A percentile compares a stretch with the other conserved stretches of the same genome.
Evolutionary conservation across 1,140 invertebrate species (phyloP).

Genomic region (Cyphomyrmex costatus): DNA sequence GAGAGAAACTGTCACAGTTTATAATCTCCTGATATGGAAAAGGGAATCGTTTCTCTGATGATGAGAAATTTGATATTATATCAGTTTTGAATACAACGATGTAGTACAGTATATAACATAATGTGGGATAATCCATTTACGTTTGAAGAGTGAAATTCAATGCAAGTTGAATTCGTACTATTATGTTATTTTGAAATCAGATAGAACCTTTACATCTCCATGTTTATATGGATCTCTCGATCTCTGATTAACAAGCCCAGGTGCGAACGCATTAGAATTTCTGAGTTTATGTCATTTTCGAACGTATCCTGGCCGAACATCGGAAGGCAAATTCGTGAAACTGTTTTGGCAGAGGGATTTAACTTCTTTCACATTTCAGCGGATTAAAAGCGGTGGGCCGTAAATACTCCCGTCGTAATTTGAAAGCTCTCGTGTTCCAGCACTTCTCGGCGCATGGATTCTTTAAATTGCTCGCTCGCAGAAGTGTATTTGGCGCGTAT

Average conservation of each 20-base stretch:
- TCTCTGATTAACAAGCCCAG: not conserved
- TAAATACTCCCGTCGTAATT: constrained; percentile 47
- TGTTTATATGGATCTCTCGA: too few species aligned
- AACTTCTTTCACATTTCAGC: constrained; percentile 17
- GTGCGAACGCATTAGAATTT: constrained; percentile 15
- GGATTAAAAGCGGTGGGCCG: constrained; percentile 24
- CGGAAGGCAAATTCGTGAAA: constrained; percentile 7
- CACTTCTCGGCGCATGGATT: not conserved
- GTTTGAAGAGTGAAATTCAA: constrained; percentile 37
- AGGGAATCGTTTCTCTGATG: not conserved
- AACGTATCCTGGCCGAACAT: not conserved
- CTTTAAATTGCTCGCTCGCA: constrained; percentile 6
- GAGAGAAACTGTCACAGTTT: not conserved
- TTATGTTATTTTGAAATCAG: constrained; percentile 10
- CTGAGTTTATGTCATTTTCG: not conserved
- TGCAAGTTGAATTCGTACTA: not conserved
- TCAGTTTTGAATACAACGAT: not conserved
- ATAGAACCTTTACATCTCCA: not conserved
- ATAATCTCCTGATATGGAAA: not conserved
- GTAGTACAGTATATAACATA: not conserved
- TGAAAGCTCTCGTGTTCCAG: constrained; percentile 34
- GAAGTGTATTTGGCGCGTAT: not conserved
- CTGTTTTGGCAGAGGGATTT: not conserved
- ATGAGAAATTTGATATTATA: constrained; percentile 6
- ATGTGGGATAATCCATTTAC: constrained; percentile 1